Base-by-base conservation (phyloP, 1,140 invertebrate genomes). In the Scaptodrosophila lebanonensis region DNA sequence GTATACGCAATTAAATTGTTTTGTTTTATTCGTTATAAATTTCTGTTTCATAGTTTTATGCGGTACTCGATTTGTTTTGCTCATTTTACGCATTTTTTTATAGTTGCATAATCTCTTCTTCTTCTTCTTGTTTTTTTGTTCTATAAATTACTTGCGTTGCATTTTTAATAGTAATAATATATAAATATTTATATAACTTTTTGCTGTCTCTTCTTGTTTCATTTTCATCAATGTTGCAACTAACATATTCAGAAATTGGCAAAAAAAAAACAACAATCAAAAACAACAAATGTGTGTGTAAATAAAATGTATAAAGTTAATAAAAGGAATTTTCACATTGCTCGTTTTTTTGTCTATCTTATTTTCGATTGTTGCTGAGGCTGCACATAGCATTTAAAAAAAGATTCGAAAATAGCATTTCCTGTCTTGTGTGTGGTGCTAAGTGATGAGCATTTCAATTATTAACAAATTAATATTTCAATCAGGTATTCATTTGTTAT, bases 121-220 rank as follows among this genome's bases (percentile, higher is more conserved):
- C 13, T 36, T 44, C 59, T 62, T 66, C 11, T 13, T 35, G 32
- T 43, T 32, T 38, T 49, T 36, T 15, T 32, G 39, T 58, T 82
- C n/a, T n/a, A 73, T 73, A 79, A 79, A 82, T 79, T 75, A 75
- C 61, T 75, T 82, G 56, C 61, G 65, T 62, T 79, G 69, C 75
- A 79, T 77, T 79, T 65, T 66, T 72, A 33, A 63, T 82, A 79
- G 59, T 82, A 66, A 82, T 82, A 38, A 3, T 54, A 52, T 82
- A 82, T 82, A 75, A 75, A 82, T 75, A 75, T 75, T 82, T 68
- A 68, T 67, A 68, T 67, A 53, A 53, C 62, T 59, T 66, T 48
- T 61, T 56, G 65, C 43, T 71, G 66, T 56, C 44, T 66, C 49
- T 48, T 40, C 48, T 62, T 43, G 29, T 39, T 61, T 54, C 36